Evolutionary conservation across 2,888 invertebrate genomes (phyloP).

Genomic region (Actias luna): DNA sequence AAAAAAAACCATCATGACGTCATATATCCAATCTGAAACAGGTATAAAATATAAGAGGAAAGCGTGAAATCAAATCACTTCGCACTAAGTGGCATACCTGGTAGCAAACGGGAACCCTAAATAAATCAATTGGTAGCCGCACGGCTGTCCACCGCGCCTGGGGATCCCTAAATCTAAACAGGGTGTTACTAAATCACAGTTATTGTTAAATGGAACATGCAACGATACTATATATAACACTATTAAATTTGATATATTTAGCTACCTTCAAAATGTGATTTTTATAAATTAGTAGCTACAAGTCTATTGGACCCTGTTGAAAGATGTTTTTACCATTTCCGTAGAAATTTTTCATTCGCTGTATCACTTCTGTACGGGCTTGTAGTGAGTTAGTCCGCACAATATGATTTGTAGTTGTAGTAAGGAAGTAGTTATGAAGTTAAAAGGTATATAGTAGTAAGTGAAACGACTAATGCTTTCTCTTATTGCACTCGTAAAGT

Average conservation of each 20-base stretch:
- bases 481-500: no score
- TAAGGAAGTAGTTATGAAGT: no score
- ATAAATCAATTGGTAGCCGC: constrained; percentile 71
- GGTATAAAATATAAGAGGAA: constrained; percentile 16
- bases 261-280: not conserved
- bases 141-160: constrained; percentile 65
- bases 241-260: not conserved
- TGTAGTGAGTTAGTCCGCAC: no score
- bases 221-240: not conserved
- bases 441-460: no score
- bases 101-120: constrained; percentile 56
- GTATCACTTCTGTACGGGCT: no score
- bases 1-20: not conserved
- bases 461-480: no score
- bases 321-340: no score
- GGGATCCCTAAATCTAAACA: constrained; percentile 68
- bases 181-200: constrained; percentile 70
- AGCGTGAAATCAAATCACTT: constrained; percentile 44
- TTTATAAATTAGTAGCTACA: no score
- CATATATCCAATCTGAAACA: constrained; percentile 1
- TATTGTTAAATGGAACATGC: constrained; percentile 51
- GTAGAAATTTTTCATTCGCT: no score
- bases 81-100: constrained; percentile 53
- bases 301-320: no score
- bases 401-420: no score